phyloP scores from a whole-genome alignment of 2,113 vertebrate species.

The Centropristis striata region DNA sequence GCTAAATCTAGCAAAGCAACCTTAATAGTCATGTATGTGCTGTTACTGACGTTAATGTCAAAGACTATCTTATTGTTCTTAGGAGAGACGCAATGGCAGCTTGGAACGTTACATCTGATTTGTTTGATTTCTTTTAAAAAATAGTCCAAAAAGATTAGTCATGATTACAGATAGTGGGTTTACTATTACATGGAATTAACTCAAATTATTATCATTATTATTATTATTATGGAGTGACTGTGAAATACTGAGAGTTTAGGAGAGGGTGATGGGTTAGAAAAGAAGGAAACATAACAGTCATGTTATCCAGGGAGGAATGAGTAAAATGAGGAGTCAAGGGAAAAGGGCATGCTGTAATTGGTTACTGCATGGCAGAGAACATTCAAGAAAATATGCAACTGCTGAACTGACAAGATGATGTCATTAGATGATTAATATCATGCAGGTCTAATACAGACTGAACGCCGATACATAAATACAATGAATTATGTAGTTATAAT shows the following conservation, averaged over 20 bases:
- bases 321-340: slow-evolving; percentile 23
- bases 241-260: slow-evolving; percentile 2
- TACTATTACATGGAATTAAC: not conserved
- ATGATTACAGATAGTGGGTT: not conserved
- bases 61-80: not conserved
- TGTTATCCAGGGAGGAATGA: slow-evolving; percentile 41
- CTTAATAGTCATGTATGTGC: not conserved
- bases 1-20: not conserved
- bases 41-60: not conserved
- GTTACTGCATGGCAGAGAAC: not conserved
- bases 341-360: slow-evolving; percentile 17
- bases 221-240: not conserved
- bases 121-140: not conserved
- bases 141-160: not conserved
- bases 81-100: not conserved
- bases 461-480: not conserved
- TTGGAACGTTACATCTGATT: not conserved
- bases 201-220: slow-evolving; percentile 14
- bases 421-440: slow-evolving; percentile 5
- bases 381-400: slow-evolving; percentile 16
- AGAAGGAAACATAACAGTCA: not conserved
- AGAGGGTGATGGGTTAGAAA: not conserved
- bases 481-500: not conserved
- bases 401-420: slow-evolving; percentile 26
- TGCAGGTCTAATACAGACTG: not conserved